Conservation (phyloP, 2,888 invertebrate species). For the Urechis unicinctus region DNA sequence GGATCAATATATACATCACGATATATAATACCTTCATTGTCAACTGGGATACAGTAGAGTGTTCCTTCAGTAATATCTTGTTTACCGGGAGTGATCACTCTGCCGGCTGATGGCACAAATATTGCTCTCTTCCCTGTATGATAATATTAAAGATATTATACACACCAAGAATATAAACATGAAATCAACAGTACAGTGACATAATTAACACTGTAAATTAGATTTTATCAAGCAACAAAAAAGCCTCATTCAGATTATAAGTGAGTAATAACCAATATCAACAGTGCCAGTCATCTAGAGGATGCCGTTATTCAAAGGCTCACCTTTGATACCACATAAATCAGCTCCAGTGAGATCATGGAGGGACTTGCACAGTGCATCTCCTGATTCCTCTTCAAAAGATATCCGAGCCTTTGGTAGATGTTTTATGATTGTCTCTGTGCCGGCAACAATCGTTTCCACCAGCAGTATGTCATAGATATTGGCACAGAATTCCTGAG, state of each 20-base stretch:
- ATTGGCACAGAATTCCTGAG: slow-evolving; percentile 28
- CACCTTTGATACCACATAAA: slow-evolving; percentile 37
- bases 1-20: no score
- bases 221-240: no score
- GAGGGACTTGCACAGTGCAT: slow-evolving; percentile 31
- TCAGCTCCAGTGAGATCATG: slow-evolving; percentile 33
- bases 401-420: slow-evolving; percentile 31
- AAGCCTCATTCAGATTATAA: no score
- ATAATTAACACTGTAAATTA: no score
- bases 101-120: slow-evolving; percentile 9
- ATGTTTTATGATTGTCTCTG: slow-evolving; percentile 24
- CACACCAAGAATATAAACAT: neutral
- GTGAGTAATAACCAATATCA: no score
- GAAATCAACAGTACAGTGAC: no score
- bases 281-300: no score
- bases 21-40: slow-evolving; percentile 30
- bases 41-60: slow-evolving; percentile 39
- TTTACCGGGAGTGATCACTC: slow-evolving; percentile 25
- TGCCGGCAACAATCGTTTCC: slow-evolving; percentile 17
- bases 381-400: slow-evolving; percentile 33
- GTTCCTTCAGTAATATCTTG: slow-evolving; percentile 30
- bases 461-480: slow-evolving; percentile 35
- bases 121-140: slow-evolving; percentile 31
- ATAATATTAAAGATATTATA: neutral
- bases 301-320: no score